phyloP scores from a whole-genome alignment of 2,888 invertebrate genomes.

The Hedya salicella region DNA sequence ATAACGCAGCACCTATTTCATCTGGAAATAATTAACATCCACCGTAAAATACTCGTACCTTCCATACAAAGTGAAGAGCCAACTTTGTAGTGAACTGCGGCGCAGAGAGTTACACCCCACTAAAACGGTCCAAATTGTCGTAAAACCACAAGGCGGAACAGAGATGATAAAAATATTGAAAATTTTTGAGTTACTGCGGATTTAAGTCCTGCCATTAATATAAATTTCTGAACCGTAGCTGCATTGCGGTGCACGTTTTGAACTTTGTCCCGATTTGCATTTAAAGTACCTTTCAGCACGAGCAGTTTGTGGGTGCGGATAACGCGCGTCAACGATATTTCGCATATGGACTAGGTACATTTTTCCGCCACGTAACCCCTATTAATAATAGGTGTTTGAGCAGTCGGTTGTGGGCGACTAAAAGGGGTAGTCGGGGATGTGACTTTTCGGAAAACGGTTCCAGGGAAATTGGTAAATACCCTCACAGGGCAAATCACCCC shows the following conservation, averaged over 20 bases:
- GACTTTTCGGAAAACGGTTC: too few species aligned
- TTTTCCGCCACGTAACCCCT: too few species aligned
- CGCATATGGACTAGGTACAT: neutral
- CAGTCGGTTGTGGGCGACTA: too few species aligned
- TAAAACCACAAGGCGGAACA: conserved; percentile 31
- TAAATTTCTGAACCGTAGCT: conserved; percentile 53
- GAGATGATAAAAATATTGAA: conserved; percentile 40
- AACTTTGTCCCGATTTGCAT: conserved; percentile 71
- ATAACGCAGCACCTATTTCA: too few species aligned
- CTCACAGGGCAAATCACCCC: too few species aligned
- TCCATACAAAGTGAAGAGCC: conserved; percentile 20
- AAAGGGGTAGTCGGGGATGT: too few species aligned
- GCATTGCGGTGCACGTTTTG: conserved; percentile 56
- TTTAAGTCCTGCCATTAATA: conserved; percentile 42
- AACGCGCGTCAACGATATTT: conserved; percentile 23
- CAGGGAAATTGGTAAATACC: too few species aligned
- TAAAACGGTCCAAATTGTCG: conserved; percentile 36
- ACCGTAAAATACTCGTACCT: neutral
- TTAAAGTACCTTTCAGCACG: conserved; percentile 68
- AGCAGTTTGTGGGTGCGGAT: conserved; percentile 54
- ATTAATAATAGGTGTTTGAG: too few species aligned
- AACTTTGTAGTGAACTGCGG: neutral
- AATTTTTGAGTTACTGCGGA: conserved; percentile 34
- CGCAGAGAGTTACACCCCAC: conserved; percentile 24
- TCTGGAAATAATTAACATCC: neutral